Percentiles rank a stretch among this genome's conserved stretches.
Conservation (phyloP, 2,113 vertebrate genomes). For the Mormyrus lacerda region DNA sequence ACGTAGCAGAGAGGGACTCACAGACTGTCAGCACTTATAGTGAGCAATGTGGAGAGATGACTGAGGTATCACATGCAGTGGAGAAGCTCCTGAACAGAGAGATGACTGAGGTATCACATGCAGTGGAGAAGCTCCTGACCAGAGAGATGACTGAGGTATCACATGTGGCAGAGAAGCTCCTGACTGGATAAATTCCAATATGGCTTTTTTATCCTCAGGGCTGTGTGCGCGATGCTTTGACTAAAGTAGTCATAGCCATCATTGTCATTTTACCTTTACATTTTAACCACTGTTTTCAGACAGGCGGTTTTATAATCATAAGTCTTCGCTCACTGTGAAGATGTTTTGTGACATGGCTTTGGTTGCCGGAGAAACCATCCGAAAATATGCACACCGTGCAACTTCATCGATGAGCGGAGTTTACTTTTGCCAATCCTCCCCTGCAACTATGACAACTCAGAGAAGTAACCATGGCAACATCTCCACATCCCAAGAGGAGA, state of each 20-base stretch:
- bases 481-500: background rate
- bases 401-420: constrained; percentile 8
- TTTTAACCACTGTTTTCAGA: background rate
- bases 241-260: background rate
- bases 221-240: background rate
- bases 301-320: background rate
- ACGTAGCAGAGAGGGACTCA: background rate
- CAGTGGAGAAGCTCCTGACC: too few relatives aligned
- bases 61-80: background rate
- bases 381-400: background rate
- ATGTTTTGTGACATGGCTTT: background rate
- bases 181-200: background rate
- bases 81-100: background rate
- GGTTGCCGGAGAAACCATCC: constrained; percentile 11
- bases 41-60: background rate
- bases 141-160: background rate
- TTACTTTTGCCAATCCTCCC: constrained; percentile 3
- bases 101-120: background rate
- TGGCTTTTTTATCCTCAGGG: background rate
- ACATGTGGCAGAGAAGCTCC: rapidly evolving
- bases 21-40: background rate
- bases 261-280: background rate
- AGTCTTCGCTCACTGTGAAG: background rate
- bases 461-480: constrained; percentile 17
- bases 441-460: constrained; percentile 13